phyloP scores from a whole-genome alignment of 2,797 vertebrate genomes.

The Cossypha polioptera region DNA sequence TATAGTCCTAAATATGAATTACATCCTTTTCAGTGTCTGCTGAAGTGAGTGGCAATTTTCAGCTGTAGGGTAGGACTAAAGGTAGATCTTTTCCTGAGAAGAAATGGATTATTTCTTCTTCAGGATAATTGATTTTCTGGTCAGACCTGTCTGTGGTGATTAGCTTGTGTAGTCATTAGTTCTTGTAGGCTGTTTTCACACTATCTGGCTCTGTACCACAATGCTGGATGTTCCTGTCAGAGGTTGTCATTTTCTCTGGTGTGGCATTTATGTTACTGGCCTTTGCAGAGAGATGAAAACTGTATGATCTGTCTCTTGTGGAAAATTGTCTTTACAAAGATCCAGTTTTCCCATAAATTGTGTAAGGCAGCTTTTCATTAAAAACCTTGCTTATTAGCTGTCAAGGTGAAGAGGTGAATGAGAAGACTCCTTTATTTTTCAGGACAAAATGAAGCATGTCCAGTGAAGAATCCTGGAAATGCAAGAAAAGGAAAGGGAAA shows the following conservation, averaged over 20 bases:
- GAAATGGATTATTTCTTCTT: not conserved
- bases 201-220: not conserved
- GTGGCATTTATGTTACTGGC: not conserved
- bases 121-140: not conserved
- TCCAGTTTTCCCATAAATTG: not conserved
- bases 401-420: not conserved
- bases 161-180: not conserved
- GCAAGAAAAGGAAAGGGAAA: not conserved
- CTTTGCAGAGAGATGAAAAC: not conserved
- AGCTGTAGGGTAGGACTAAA: not conserved
- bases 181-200: not conserved
- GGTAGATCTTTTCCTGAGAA: not conserved
- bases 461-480: not conserved
- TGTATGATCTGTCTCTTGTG: not conserved
- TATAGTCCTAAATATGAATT: not conserved
- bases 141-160: not conserved
- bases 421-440: not conserved
- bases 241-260: not conserved
- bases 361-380: not conserved
- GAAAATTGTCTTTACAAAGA: not conserved
- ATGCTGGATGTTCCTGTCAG: not conserved
- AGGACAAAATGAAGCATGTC: not conserved
- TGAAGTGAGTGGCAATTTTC: not conserved
- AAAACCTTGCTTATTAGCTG: not conserved
- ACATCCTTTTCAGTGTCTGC: not conserved